These are phyloP conservation scores for Ophonus ardosiacus DNA, from an alignment of 2,888 invertebrate genomes.

Conservation along the genomic window DNA sequence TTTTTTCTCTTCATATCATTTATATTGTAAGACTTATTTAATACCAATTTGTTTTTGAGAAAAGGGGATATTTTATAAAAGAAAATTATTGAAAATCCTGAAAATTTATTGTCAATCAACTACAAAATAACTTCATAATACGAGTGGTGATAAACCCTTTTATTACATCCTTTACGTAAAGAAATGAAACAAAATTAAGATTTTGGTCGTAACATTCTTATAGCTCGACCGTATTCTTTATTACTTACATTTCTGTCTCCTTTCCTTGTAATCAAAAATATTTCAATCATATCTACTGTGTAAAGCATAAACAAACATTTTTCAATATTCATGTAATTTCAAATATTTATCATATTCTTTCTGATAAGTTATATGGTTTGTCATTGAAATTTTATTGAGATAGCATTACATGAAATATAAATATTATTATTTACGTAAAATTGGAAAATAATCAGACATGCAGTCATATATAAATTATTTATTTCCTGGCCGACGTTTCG, in stretches of 20 bases:
- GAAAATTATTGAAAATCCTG: neutral
- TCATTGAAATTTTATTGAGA: neutral
- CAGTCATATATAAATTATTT: no score
- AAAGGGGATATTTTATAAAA: neutral
- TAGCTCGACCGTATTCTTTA: neutral
- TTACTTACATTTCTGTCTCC: neutral
- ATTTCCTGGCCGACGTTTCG: no score
- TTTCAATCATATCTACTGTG: neutral
- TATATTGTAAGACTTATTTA: neutral
- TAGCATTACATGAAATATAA: neutral
- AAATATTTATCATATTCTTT: neutral
- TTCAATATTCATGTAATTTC: neutral
- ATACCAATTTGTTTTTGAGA: neutral
- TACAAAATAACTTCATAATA: neutral
- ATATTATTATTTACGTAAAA: neutral
- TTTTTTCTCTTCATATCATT: no score
- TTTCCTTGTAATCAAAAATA: neutral
- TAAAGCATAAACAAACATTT: neutral
- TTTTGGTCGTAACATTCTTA: neutral
- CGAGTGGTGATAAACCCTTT: neutral
- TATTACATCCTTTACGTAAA: neutral
- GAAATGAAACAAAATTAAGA: slow-evolving; percentile 13
- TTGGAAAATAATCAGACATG: no score
- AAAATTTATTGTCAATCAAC: neutral
- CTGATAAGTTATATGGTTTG: neutral